Conservation (phyloP, 37 sponge, comb jelly and placozoan genomes). For the Aplysina aerophoba region DNA sequence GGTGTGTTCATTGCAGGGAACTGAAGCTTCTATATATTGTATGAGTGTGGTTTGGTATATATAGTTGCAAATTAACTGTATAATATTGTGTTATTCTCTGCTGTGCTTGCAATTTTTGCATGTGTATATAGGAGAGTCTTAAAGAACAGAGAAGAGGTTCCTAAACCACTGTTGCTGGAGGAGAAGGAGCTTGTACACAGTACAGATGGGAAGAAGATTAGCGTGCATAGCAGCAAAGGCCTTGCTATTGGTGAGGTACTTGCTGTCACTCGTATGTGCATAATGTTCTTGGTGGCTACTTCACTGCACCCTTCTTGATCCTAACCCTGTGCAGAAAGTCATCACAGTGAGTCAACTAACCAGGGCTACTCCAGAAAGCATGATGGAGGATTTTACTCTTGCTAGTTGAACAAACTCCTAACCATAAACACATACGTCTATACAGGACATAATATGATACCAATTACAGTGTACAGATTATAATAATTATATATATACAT, state of each 20-base stretch:
- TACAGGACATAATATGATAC: too few relatives aligned
- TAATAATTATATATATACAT: too few relatives aligned
- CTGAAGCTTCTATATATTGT: too few relatives aligned
- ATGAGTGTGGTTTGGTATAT: too few relatives aligned
- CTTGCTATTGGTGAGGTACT: conserved; percentile 65
- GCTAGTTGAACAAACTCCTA: neutral
- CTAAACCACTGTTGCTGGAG: conserved; percentile 52
- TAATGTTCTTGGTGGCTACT: neutral
- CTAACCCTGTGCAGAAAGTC: conserved; percentile 72
- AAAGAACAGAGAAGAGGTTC: conserved; percentile 64
- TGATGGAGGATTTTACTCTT: conserved; percentile 97
- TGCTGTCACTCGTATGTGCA: too few relatives aligned
- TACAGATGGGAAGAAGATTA: conserved; percentile 56
- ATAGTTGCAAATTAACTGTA: too few relatives aligned
- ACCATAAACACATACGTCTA: too few relatives aligned
- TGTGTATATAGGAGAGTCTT: conserved; percentile 56
- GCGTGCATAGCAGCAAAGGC: conserved; percentile 68
- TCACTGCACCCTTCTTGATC: neutral
- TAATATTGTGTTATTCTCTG: too few relatives aligned
- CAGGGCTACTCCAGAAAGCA: conserved; percentile 96
- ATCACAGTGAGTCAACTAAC: conserved; percentile 93
- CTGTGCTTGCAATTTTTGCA: too few relatives aligned
- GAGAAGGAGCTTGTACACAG: conserved; percentile 47
- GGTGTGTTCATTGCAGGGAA: too few relatives aligned
- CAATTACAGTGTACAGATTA: too few relatives aligned